Conservation (phyloP, 1,140 invertebrate species). For the Latrodectus geometricus region DNA sequence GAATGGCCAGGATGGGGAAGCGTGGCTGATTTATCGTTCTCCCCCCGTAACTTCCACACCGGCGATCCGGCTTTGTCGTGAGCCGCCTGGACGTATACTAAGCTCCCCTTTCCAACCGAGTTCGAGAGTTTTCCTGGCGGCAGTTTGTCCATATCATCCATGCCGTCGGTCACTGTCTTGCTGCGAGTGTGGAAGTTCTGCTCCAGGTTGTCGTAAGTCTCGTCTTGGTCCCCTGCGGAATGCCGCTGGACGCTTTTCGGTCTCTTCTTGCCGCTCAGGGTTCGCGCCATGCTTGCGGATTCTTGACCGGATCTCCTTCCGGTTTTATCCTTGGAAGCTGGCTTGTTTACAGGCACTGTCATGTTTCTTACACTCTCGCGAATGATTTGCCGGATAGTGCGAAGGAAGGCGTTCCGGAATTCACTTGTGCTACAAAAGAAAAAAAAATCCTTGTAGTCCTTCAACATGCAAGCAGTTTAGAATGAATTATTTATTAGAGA, state of each 20-base stretch:
- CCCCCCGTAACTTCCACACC: conserved; percentile 90
- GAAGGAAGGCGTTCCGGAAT: conserved; percentile 95
- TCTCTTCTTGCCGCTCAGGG: conserved; percentile 75
- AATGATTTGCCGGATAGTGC: conserved; percentile 96
- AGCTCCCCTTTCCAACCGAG: conserved; percentile 60
- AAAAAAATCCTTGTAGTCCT: neutral
- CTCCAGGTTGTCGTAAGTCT: conserved; percentile 79
- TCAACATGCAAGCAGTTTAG: too few species aligned
- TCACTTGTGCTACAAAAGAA: conserved; percentile 83
- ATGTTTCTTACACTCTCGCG: conserved; percentile 95
- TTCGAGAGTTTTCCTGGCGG: conserved; percentile 73
- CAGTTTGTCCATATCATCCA: conserved; percentile 66
- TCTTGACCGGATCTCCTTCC: conserved; percentile 75
- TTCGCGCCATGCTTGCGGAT: conserved; percentile 77
- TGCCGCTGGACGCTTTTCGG: conserved; percentile 78
- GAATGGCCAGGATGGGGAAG: conserved; percentile 35
- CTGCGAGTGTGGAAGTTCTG: conserved; percentile 85
- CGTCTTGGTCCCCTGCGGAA: conserved; percentile 87
- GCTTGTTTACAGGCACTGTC: conserved; percentile 79
- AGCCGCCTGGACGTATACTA: conserved; percentile 64
- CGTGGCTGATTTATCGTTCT: conserved; percentile 63
- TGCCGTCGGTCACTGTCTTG: conserved; percentile 87
- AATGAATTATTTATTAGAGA: too few species aligned
- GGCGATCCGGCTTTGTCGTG: conserved; percentile 84
- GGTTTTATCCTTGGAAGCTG: conserved; percentile 35